Evolutionary conservation across 1,140 invertebrate species (phyloP), one percentile per base, ranked within the genome.

Genomic region (Drepana arcuata): DNA sequence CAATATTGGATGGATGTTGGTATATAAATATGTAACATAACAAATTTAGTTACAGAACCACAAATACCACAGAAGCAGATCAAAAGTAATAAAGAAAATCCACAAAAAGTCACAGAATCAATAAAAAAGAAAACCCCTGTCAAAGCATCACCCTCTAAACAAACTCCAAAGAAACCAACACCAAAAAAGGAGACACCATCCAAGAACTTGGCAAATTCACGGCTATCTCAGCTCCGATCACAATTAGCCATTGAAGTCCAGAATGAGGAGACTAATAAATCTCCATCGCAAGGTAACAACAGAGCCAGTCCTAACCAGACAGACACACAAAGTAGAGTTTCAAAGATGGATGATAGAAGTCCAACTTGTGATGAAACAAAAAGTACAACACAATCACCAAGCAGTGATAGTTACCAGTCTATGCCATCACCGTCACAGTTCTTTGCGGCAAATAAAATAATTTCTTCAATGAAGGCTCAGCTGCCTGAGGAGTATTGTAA

Each of bases 391-490:
- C 71, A 70, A 31, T 77, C 71, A 3, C 68, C 68, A 1, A 68
- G 52, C 34, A 72, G 52, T 36, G 77, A 77, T 6, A 75, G 59
- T 23, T 40, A 67, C 30, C 66, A 71, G 6, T 70, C 65, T 0
- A 61, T 56, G 7, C 61, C 64, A 27, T 74, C 70, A 26, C 68
- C 77, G n/a, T 79, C 77, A 29, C 77, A 81, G 23, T 81, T 81
- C 43, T 67, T 79, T 42, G 65, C 74, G 2, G 77, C 77, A 13
- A 81, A 73, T 34, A 81, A 81, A 63, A 79, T 81, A n/a, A 70
- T 81, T 40, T 68, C 64, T 9, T 68, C 77, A 2, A 81, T 81
- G 72, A 81, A 79, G 41, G 77, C 77, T 11, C 77, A 79, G 21
- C 42, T 81, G 23, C 66, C 72, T 15, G 77, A 81, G 33, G 60